phyloP scores from a whole-genome alignment of 2,888 invertebrate genomes.

The Cryptops parisi region DNA sequence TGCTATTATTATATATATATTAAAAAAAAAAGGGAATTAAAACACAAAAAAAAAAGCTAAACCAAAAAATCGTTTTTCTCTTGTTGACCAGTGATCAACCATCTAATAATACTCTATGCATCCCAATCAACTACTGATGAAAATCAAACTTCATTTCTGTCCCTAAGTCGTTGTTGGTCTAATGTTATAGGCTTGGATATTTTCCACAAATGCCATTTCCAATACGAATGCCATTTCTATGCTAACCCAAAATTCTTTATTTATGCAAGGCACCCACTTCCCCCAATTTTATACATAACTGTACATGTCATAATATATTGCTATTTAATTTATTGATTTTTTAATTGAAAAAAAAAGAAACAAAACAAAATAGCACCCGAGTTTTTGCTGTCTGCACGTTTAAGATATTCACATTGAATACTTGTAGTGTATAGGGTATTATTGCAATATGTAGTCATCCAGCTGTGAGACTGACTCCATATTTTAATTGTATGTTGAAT shows the following conservation, averaged over 20 bases:
- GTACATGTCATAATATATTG: conserved; percentile 7
- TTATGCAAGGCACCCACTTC: neutral
- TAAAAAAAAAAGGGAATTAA: neutral
- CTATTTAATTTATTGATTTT: conserved; percentile 14
- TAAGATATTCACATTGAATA: conserved; percentile 10
- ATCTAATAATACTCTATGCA: conserved; percentile 10
- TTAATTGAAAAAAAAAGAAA: conserved; percentile 1
- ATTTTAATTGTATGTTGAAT: conserved; percentile 12
- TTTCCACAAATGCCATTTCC: conserved; percentile 9
- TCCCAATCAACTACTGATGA: conserved; percentile 12
- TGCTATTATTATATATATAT: neutral
- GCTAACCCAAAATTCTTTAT: conserved; percentile 9
- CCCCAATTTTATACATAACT: conserved; percentile 8
- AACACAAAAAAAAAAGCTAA: neutral
- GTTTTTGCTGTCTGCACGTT: conserved; percentile 11
- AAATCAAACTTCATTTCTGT: conserved; percentile 12
- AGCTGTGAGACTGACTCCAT: conserved; percentile 10
- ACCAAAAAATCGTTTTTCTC: neutral
- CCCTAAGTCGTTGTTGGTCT: conserved; percentile 11
- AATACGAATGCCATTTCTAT: neutral
- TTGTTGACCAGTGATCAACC: neutral
- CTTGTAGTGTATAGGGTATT: conserved; percentile 13
- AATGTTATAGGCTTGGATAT: conserved; percentile 13
- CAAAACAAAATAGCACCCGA: neutral
- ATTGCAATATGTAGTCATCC: conserved; percentile 15